A percentile compares a stretch with the other conserved stretches of the same genome.
phyloP scores from a whole-genome alignment of 2,797 vertebrate species.

The Chanos chanos region DNA sequence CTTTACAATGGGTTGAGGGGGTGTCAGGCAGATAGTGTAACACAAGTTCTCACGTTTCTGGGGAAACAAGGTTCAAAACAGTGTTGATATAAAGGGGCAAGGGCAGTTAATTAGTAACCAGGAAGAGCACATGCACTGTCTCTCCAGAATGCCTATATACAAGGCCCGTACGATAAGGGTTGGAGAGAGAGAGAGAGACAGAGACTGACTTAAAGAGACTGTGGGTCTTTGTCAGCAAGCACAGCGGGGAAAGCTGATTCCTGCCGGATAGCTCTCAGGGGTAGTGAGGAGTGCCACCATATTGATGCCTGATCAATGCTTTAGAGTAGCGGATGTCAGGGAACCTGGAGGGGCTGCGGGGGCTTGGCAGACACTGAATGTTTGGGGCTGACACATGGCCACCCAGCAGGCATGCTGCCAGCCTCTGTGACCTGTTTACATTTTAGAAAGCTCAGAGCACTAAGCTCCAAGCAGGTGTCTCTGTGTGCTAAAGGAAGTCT shows the following conservation, averaged over 20 bases:
- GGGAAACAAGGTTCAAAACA: slow-evolving; percentile 5
- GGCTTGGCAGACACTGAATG: slow-evolving; percentile 66
- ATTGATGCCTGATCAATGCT: slow-evolving; percentile 54
- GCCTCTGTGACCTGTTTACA: slow-evolving; percentile 54
- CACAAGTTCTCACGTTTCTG: background rate
- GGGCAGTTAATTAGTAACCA: background rate
- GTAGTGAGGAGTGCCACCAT: slow-evolving; percentile 57
- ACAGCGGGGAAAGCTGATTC: slow-evolving; percentile 34
- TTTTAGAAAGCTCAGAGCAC: slow-evolving; percentile 56
- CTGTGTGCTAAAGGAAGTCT: slow-evolving; percentile 55
- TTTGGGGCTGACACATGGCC: slow-evolving; percentile 44
- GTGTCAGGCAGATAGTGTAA: too few relatives aligned
- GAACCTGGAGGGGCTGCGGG: background rate
- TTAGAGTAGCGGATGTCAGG: slow-evolving; percentile 29
- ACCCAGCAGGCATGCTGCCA: slow-evolving; percentile 55
- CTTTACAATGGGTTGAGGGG: too few relatives aligned
- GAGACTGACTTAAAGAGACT: too few relatives aligned
- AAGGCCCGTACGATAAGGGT: background rate
- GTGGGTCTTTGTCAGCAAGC: slow-evolving; percentile 25
- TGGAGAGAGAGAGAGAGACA: slow-evolving; percentile 23
- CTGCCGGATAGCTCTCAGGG: slow-evolving; percentile 49
- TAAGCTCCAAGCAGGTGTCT: slow-evolving; percentile 68
- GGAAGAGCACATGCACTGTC: background rate
- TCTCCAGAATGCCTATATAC: slow-evolving; percentile 2
- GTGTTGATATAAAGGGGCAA: background rate